Conservation (phyloP, 37 sponge, comb jelly and placozoan genomes). For the Haliclona indistincta region DNA sequence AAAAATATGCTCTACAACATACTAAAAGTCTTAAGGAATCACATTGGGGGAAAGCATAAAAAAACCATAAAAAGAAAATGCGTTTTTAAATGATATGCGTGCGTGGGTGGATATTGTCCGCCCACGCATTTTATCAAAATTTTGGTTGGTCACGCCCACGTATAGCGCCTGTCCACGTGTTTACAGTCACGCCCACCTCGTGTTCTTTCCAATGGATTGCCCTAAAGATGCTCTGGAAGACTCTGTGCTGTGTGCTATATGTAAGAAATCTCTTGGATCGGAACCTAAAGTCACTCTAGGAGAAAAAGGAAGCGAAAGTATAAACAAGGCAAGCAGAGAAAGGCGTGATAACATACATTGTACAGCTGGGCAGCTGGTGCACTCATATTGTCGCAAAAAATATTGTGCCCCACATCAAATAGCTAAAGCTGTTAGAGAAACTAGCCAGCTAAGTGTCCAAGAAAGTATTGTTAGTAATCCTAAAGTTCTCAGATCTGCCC, state of each 20-base stretch:
- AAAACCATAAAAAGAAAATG: too few relatives aligned
- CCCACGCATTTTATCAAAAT: too few relatives aligned
- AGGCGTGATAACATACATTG: slow-evolving; percentile 17
- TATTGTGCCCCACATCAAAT: slow-evolving; percentile 42
- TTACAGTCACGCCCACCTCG: too few relatives aligned
- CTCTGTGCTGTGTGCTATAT: slow-evolving; percentile 16
- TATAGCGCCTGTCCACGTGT: too few relatives aligned
- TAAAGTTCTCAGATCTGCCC: slow-evolving; percentile 36
- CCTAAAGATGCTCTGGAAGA: too few relatives aligned
- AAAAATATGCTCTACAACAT: too few relatives aligned
- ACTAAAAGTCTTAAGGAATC: too few relatives aligned
- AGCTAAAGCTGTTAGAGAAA: slow-evolving; percentile 28
- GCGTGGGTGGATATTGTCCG: too few relatives aligned
- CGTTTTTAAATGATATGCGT: too few relatives aligned
- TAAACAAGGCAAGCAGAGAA: slow-evolving; percentile 30
- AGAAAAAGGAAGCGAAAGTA: slow-evolving; percentile 32
- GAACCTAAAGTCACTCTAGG: slow-evolving; percentile 20
- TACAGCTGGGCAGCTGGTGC: slow-evolving; percentile 25
- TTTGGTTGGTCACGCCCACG: too few relatives aligned
- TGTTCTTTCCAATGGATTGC: too few relatives aligned
- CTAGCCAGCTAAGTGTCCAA: slow-evolving; percentile 32
- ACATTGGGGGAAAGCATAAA: too few relatives aligned
- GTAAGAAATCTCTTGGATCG: slow-evolving; percentile 11
- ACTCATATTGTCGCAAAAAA: slow-evolving; percentile 20
- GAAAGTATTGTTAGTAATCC: slow-evolving; percentile 7